Evolutionary conservation across 2,888 invertebrate genomes (phyloP), one percentile per base, ranked within the genome.

Genomic region (Lithophane socia): DNA sequence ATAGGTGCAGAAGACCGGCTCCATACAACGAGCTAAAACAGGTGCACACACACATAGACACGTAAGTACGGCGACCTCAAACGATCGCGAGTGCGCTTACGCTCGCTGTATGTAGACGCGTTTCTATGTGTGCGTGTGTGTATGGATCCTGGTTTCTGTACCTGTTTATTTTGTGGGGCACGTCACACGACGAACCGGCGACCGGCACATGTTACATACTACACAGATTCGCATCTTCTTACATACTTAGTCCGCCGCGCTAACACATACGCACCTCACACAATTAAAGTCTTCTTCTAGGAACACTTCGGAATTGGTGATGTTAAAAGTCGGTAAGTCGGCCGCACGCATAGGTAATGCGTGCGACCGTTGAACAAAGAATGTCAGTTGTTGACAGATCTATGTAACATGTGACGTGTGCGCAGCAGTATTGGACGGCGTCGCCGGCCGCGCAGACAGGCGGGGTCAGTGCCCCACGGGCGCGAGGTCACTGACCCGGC

Each of bases 371-470:
- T 24, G 52, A 12, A 52, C n/a, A 18, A 29, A 54, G 9, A 18
- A 49, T 10, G 2, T 37, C 16, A 37, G n/a, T n/a, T 10, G 5
- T 18, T 13, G 44, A 16, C 10, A 47, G n/a, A 47, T 24, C 9
- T 63, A 47, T 42, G 16, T 18, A 63, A 21, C 42, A 13, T 18
- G 44, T n/a, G 47, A 42, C 66, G 52, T 16, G 61, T 56, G 54
- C 21, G 60, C 61, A 18, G 66, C 47, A 18, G 29, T 12, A 16
- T 13, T 10, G 76, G 76, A 66, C 65, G 75, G 65, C 89, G 49
- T 18, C 58, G 65, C n/a, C 70, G 24, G 69, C 42, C 37, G 70
- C 66, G 47, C 75, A 42, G n/a, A 18, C n/a, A 5, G 52, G 21
- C 52, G 67, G n/a, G 64, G 54, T n/a, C 67, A 71, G 29, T 12